phyloP scores from a whole-genome alignment of 2,113 vertebrate species.

The Cisticola juncidis region DNA sequence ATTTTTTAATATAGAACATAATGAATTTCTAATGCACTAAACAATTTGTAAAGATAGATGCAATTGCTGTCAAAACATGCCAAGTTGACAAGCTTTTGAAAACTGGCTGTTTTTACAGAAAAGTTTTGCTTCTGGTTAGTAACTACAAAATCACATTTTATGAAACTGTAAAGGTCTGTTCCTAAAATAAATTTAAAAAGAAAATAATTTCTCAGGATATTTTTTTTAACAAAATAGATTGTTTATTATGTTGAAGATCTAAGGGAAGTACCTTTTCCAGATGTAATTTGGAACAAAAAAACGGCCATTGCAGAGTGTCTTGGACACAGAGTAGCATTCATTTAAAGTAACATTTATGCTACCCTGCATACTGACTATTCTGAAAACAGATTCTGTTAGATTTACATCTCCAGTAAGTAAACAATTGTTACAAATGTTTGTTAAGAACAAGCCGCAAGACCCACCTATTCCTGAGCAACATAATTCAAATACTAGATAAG shows the following conservation, averaged over 20 bases:
- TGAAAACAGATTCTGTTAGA: not conserved
- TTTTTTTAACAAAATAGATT: not conserved
- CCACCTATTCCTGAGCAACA: not conserved
- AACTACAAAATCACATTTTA: not conserved
- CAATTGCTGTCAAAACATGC: conserved; percentile 41
- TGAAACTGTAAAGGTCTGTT: not conserved
- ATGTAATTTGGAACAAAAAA: not conserved
- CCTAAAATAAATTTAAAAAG: not conserved
- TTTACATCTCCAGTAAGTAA: not conserved
- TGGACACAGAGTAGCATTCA: not conserved
- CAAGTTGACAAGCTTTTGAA: not conserved
- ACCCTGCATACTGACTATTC: not conserved
- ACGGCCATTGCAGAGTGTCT: not conserved
- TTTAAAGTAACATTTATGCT: not conserved
- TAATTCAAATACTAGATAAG: not conserved
- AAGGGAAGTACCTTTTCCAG: not conserved
- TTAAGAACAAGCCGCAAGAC: not conserved
- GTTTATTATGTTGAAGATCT: not conserved
- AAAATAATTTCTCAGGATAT: not conserved
- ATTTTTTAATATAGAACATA: not conserved
- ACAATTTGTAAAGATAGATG: conserved; percentile 6
- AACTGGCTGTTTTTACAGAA: not conserved
- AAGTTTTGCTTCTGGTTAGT: not conserved
- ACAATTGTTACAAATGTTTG: not conserved
- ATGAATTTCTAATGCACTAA: conserved; percentile 31